A percentile compares a stretch with the other conserved stretches of the same genome.
phyloP scores from a whole-genome alignment of 1,140 invertebrate species.

The Drosophila equinoxialis region DNA sequence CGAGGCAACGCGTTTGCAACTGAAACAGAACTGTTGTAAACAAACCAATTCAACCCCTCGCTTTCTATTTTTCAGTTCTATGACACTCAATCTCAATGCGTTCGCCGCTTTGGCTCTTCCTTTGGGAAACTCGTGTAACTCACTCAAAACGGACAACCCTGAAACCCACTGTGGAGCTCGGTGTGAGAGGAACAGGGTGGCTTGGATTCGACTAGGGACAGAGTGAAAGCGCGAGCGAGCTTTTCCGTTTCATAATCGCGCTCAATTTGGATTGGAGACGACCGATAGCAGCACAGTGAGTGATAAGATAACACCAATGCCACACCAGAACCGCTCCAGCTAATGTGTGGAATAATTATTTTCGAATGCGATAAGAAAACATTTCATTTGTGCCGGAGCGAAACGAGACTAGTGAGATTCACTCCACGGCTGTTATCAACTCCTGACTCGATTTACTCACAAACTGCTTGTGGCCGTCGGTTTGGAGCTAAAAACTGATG shows the following conservation, averaged over 20 bases:
- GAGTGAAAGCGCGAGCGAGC: conserved; percentile 55
- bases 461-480: background rate
- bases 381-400: background rate
- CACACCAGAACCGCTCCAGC: background rate
- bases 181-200: background rate
- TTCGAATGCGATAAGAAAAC: conserved; percentile 5
- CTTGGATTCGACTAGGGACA: conserved; percentile 2
- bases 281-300: conserved; percentile 36
- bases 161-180: conserved; percentile 31
- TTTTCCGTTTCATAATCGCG: conserved; percentile 39
- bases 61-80: conserved; percentile 33
- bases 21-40: conserved; percentile 72
- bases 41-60: conserved; percentile 81
- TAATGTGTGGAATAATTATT: background rate
- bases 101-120: conserved; percentile 42
- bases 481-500: background rate
- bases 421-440: background rate
- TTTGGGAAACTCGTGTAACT: conserved; percentile 62
- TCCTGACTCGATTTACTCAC: background rate
- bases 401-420: background rate
- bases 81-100: conserved; percentile 45
- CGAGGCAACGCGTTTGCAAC: conserved; percentile 68
- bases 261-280: conserved; percentile 2
- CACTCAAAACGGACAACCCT: conserved; percentile 67
- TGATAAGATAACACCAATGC: conserved; percentile 38